Conservation (phyloP, 2,113 vertebrate genomes). For the Tonatia bakeri region DNA sequence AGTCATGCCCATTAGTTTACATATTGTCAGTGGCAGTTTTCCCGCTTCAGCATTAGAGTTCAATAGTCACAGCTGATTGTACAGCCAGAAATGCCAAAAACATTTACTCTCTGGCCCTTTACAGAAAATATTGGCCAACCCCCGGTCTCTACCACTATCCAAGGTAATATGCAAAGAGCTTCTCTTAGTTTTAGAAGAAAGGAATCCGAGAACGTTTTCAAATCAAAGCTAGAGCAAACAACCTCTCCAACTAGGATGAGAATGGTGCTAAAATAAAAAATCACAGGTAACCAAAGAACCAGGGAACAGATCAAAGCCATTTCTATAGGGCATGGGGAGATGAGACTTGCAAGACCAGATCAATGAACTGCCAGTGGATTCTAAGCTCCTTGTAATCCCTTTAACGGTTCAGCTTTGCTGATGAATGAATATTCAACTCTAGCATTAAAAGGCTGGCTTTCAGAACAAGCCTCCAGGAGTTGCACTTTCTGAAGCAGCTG, state of each 20-base stretch:
- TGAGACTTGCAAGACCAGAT: slow-evolving; percentile 65
- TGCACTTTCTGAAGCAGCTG: slow-evolving; percentile 44
- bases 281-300: slow-evolving; percentile 21
- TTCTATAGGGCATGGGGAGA: slow-evolving; percentile 58
- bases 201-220: neutral
- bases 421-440: slow-evolving; percentile 65
- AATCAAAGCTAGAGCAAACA: neutral
- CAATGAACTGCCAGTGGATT: slow-evolving; percentile 66
- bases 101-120: neutral
- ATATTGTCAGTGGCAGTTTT: neutral
- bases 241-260: neutral
- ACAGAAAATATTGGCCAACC: neutral
- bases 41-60: neutral
- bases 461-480: slow-evolving; percentile 55
- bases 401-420: slow-evolving; percentile 75
- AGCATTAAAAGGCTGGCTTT: slow-evolving; percentile 60
- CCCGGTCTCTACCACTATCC: neutral
- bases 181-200: slow-evolving; percentile 7
- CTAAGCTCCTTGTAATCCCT: slow-evolving; percentile 74
- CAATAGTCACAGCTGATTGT: neutral
- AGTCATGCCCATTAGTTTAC: neutral
- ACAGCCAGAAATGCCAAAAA: neutral
- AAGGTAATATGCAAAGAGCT: neutral
- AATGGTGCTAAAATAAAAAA: slow-evolving; percentile 39
- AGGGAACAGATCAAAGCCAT: slow-evolving; percentile 47